phyloP scores from a whole-genome alignment of 37 sponge, comb jelly and placozoan species.

The Ephydatia muelleri region DNA sequence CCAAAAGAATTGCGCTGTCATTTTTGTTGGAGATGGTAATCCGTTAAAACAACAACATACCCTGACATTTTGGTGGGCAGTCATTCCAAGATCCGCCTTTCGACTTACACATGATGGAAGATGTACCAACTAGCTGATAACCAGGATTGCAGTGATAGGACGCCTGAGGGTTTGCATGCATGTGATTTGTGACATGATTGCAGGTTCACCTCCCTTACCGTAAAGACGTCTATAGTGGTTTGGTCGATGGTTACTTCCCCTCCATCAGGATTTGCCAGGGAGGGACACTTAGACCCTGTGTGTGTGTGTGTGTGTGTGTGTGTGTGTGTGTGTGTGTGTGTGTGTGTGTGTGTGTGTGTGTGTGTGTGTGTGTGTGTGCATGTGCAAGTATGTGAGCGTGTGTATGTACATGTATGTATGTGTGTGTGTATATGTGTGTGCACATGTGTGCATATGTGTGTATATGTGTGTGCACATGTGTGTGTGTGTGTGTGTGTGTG shows the following conservation, averaged over 20 bases:
- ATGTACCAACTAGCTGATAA: conserved; percentile 31
- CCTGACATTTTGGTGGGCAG: not conserved
- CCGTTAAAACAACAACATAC: not conserved
- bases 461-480: not conserved
- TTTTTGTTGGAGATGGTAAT: too few relatives aligned
- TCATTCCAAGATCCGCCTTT: conserved; percentile 13
- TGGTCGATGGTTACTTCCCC: conserved; percentile 7
- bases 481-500: conserved; percentile 5
- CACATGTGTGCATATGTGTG: conserved; percentile 8
- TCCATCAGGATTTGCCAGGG: conserved; percentile 13
- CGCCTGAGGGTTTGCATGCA: conserved; percentile 1
- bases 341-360: not conserved
- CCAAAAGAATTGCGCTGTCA: too few relatives aligned
- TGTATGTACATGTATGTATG: conserved; percentile 20
- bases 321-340: not conserved
- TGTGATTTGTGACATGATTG: not conserved
- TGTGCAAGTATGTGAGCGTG: not conserved
- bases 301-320: conserved; percentile 17
- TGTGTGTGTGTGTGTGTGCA: not conserved
- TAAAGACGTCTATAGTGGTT: not conserved
- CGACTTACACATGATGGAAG: conserved; percentile 10
- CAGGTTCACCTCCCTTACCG: not conserved
- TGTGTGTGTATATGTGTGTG: conserved; percentile 22
- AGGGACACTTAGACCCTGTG: conserved; percentile 31
- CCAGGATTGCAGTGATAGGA: conserved; percentile 44